phyloP scores from a whole-genome alignment of 2,888 invertebrate species.

The Lithophane leautieri region DNA sequence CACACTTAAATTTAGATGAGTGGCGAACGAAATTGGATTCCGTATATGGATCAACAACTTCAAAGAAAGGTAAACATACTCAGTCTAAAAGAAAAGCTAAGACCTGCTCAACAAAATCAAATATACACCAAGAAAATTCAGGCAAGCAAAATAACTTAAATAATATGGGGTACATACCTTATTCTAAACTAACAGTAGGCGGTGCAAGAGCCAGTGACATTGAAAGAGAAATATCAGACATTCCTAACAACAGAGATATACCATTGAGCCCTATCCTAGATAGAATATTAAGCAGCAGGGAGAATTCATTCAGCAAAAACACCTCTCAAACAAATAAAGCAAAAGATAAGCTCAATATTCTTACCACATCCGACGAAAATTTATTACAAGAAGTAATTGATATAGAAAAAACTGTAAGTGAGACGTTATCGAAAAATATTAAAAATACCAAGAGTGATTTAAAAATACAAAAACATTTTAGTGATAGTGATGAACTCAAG shows the following conservation, averaged over 20 bases:
- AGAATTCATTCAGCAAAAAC: conserved; percentile 79
- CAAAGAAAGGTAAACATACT: conserved; percentile 62
- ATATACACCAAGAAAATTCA: conserved; percentile 22
- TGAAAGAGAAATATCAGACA: conserved; percentile 82
- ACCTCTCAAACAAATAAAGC: conserved; percentile 71
- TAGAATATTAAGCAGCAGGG: conserved; percentile 82
- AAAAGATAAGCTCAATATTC: conserved; percentile 72
- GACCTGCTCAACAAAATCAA: conserved; percentile 63
- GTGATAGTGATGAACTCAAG: conserved; percentile 62
- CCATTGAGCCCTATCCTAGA: conserved; percentile 83
- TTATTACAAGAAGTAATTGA: conserved; percentile 85
- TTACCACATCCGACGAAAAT: conserved; percentile 87
- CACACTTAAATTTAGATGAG: conserved; percentile 76
- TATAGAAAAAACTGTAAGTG: conserved; percentile 81
- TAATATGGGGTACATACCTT: conserved; percentile 86
- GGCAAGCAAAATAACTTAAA: conserved; percentile 68
- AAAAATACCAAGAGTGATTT: conserved; percentile 60
- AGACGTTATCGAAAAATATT: conserved; percentile 76
- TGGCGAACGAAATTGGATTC: conserved; percentile 83
- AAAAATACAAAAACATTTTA: conserved; percentile 60
- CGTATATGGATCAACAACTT: conserved; percentile 77
- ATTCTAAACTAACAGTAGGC: conserved; percentile 86
- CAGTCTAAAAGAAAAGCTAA: conserved; percentile 66
- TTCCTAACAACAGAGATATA: conserved; percentile 79
- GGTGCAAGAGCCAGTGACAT: conserved; percentile 85